Evolutionary conservation across 2,888 invertebrate genomes (phyloP).

Genomic region (Koerneria pararmatus): DNA sequence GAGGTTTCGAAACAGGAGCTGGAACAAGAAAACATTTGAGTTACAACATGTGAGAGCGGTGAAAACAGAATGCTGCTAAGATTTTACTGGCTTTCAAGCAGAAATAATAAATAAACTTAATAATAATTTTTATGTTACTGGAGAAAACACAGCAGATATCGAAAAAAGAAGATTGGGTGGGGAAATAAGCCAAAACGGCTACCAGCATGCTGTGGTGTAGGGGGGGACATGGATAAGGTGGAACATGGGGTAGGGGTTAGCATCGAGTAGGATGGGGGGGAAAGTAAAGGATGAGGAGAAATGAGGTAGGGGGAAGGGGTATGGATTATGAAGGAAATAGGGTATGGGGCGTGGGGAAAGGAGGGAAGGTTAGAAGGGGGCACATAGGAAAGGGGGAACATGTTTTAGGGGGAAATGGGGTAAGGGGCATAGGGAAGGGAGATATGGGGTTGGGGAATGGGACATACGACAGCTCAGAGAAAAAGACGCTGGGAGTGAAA

Average conservation of each 20-base stretch:
- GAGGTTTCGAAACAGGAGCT: too few relatives aligned
- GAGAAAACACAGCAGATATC: background rate
- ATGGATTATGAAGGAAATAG: background rate
- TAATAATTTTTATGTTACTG: background rate
- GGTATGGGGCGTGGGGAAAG: slow-evolving; percentile 1
- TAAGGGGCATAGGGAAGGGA: background rate
- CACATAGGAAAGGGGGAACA: background rate
- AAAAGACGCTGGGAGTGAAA: too few relatives aligned
- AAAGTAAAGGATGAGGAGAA: background rate
- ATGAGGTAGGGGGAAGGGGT: background rate
- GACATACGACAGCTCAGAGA: too few relatives aligned
- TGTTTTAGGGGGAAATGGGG: background rate
- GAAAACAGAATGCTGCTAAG: too few relatives aligned
- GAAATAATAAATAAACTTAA: too few relatives aligned
- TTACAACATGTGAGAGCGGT: too few relatives aligned
- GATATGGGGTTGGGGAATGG: background rate
- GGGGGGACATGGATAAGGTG: background rate
- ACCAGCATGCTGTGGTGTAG: background rate
- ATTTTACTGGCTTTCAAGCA: too few relatives aligned
- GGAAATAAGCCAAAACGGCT: slow-evolving; percentile 1
- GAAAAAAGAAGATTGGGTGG: background rate
- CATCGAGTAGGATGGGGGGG: background rate
- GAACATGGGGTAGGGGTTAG: background rate
- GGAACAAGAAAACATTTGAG: too few relatives aligned
- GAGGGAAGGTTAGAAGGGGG: slow-evolving; percentile 1